Percentiles rank a stretch among this genome's conserved stretches.
These are phyloP conservation scores for Buathra laborator DNA, from an alignment of 2,888 invertebrate genomes.

Conservation along the genomic window DNA sequence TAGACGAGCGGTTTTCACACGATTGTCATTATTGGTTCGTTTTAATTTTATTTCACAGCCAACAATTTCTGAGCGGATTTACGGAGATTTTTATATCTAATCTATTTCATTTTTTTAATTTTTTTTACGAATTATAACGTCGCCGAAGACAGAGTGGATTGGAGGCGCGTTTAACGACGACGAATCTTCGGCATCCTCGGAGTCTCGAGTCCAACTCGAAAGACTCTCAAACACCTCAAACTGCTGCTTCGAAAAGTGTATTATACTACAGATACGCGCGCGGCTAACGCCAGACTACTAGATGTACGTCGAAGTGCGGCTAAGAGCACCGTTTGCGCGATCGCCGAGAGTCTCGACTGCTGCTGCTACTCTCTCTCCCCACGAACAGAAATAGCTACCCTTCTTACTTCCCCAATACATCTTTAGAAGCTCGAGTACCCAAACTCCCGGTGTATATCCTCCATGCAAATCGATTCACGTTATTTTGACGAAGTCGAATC, in stretches of 20 bases:
- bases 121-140: constrained; percentile 5
- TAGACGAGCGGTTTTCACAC: not conserved
- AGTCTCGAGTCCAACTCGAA: constrained; percentile 29
- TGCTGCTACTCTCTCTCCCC: constrained; percentile 78
- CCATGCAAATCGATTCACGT: constrained; percentile 53
- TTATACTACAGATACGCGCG: constrained; percentile 76
- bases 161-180: constrained; percentile 16
- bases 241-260: constrained; percentile 77
- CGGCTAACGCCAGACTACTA: constrained; percentile 84
- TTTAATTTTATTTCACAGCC: constrained; percentile 2
- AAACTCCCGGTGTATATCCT: constrained; percentile 64
- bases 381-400: constrained; percentile 85
- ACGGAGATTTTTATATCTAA: not conserved
- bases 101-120: not conserved
- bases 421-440: constrained; percentile 76
- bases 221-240: constrained; percentile 37
- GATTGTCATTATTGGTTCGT: not conserved
- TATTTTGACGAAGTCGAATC: not conserved
- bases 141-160: not conserved
- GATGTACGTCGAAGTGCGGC: constrained; percentile 81
- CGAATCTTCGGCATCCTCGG: constrained; percentile 36
- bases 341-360: constrained; percentile 72
- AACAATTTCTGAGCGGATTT: constrained; percentile 13
- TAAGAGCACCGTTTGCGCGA: constrained; percentile 81
- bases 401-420: constrained; percentile 84